These are phyloP conservation scores for Hartigia nigra DNA, from an alignment of 2,888 invertebrate species.

Conservation along the genomic window DNA sequence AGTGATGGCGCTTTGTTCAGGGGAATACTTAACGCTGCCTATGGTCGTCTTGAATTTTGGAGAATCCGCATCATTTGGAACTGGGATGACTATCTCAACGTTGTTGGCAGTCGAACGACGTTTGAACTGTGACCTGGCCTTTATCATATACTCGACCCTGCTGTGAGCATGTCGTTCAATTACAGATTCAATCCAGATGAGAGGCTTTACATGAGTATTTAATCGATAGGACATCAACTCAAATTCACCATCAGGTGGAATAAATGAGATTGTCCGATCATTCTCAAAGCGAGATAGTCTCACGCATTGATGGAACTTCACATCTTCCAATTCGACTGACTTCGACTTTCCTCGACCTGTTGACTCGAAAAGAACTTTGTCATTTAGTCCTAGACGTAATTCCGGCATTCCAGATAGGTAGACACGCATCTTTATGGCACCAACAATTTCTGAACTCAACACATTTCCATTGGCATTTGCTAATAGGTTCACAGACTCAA, in stretches of 20 bases:
- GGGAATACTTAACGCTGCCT: constrained; percentile 96
- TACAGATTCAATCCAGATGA: constrained; percentile 99
- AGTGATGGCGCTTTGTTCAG: constrained; percentile 95
- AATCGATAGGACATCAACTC: constrained; percentile 98
- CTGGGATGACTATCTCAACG: constrained; percentile 97
- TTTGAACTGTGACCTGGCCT: constrained; percentile 98
- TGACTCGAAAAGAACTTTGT: constrained; percentile 97
- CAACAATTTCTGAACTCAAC: constrained; percentile 96
- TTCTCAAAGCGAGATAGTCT: constrained; percentile 96
- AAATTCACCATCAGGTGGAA: constrained; percentile 99
- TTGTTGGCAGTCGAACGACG: constrained; percentile 97
- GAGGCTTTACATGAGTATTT: constrained; percentile 96
- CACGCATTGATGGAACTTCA: constrained; percentile 99
- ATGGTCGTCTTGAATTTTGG: constrained; percentile 98
- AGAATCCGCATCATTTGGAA: constrained; percentile 96
- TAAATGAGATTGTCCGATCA: constrained; percentile 97
- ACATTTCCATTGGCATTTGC: constrained; percentile 98
- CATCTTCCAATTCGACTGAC: constrained; percentile 97
- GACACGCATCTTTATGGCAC: constrained; percentile 98
- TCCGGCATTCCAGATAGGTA: constrained; percentile 99
- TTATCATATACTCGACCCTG: constrained; percentile 98
- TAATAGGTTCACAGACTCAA: constrained; percentile 96
- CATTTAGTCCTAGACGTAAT: constrained; percentile 93
- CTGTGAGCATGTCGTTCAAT: constrained; percentile 98
- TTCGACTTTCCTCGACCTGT: constrained; percentile 98